Percentiles rank a stretch among this genome's conserved stretches.
phyloP scores from a whole-genome alignment of 2,113 vertebrate species.

The Saccopteryx bilineata region DNA sequence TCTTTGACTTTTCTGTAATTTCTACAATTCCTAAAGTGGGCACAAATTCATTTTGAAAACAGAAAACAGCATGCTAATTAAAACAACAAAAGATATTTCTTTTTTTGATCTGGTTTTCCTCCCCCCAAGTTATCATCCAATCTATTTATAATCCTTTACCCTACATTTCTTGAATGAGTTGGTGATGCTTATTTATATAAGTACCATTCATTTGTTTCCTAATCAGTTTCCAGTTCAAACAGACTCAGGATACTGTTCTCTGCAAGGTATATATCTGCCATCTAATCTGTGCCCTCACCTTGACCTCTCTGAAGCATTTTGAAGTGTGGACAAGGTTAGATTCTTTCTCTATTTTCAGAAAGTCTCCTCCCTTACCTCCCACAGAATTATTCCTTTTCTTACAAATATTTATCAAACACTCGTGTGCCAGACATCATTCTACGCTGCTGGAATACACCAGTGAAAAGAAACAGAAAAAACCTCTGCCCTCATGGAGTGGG shows the following conservation, averaged over 20 bases:
- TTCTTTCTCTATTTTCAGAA: neutral
- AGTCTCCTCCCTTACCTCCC: neutral
- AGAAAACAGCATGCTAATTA: neutral
- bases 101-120: neutral
- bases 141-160: neutral
- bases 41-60: neutral
- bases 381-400: neutral
- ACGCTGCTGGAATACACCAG: neutral
- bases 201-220: neutral
- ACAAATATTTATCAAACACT: neutral
- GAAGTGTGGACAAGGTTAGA: neutral
- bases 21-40: neutral
- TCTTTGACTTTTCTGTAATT: neutral
- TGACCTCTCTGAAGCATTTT: neutral
- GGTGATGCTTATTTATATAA: neutral
- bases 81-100: neutral
- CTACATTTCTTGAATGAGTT: neutral
- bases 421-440: neutral
- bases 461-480: neutral
- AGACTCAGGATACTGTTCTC: neutral
- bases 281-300: neutral
- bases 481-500: neutral
- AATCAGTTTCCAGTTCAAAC: neutral
- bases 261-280: rapidly evolving
- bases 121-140: no score